Evolutionary conservation across 2,113 vertebrate genomes (phyloP), one percentile per base, ranked within the genome.

Genomic region (Chloebia gouldiae): DNA sequence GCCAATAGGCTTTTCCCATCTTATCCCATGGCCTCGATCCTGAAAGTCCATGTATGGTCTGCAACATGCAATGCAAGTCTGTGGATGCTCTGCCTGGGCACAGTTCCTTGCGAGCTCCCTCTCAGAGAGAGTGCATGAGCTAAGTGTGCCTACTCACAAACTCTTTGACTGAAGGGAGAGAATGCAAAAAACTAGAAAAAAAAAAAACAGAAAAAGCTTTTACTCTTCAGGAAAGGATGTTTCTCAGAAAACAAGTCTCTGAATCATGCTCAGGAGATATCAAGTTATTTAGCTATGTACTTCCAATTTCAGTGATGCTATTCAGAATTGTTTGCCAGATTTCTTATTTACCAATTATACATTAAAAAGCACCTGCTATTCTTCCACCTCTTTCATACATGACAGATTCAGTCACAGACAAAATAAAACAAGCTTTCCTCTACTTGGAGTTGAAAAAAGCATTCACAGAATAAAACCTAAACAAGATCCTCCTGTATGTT

Each of bases 11-110:
- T 89, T 94, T 95, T 93, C 86, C 86, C 8, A 1, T 88, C 81
- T 94, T 92, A 85, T 86, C 64, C 88, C 76, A 88, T 88, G 90
- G 88, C 88, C 71, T 93, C 4, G 20, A 73, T 90, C 82, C 92
- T 90, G 19, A 94, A 96, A 92, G 75, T 60, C 95, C 96, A 94
- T 95, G 90, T 96, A 94, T 92, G 96, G 96, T 90, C 68, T 91
- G 71, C 40, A 53, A 70, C 47, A 94, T 66, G 64, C 86, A 87
- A 42, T 17, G 31, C 54, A 78, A 82, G 47, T 49, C 44, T 88
- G 51, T 59, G 66, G 90, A 68, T 35, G 50, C 44, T 73, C 28
- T 70, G 70, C 49, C 16, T 73, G 90, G 56, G 79, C 76, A 95
- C 37, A 64, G 45, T 25, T 94, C 68, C 79, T 90, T 47, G 54